phyloP scores from a whole-genome alignment of 2,797 vertebrate genomes.

The Sebastes kiyomatsui region DNA sequence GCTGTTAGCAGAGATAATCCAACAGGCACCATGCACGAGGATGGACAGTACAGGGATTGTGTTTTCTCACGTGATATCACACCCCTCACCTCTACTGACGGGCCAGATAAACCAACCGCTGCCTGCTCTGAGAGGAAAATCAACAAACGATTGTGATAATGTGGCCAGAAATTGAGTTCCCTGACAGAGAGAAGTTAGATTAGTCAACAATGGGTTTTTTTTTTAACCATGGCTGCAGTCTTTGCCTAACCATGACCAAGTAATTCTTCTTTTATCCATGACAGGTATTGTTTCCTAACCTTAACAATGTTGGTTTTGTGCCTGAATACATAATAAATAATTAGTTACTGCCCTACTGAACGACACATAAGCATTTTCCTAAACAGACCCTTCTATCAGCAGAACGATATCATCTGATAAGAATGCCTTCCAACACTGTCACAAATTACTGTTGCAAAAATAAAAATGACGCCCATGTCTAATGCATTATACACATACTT shows the following conservation, averaged over 20 bases:
- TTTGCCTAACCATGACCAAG: not conserved
- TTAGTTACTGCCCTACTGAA: not conserved
- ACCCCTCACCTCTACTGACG: not conserved
- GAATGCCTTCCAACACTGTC: not conserved
- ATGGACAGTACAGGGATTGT: not conserved
- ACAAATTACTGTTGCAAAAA: not conserved
- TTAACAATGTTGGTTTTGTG: not conserved
- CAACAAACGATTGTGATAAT: not conserved
- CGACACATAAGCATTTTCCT: not conserved
- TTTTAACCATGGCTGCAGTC: not conserved
- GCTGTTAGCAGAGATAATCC: slow-evolving; percentile 50
- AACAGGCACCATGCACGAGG: not conserved
- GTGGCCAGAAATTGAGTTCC: not conserved
- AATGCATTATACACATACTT: too few species aligned
- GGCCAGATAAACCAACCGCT: not conserved
- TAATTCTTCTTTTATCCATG: not conserved
- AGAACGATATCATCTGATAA: too few species aligned
- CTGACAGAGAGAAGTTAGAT: not conserved
- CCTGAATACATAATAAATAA: not conserved
- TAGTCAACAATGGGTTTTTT: not conserved
- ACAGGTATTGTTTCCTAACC: not conserved
- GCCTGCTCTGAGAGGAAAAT: not conserved
- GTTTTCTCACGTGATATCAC: not conserved
- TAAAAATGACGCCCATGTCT: fast-evolving
- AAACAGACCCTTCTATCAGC: too few species aligned